phyloP scores from a whole-genome alignment of 2,888 invertebrate genomes.

The Oligia latruncula region DNA sequence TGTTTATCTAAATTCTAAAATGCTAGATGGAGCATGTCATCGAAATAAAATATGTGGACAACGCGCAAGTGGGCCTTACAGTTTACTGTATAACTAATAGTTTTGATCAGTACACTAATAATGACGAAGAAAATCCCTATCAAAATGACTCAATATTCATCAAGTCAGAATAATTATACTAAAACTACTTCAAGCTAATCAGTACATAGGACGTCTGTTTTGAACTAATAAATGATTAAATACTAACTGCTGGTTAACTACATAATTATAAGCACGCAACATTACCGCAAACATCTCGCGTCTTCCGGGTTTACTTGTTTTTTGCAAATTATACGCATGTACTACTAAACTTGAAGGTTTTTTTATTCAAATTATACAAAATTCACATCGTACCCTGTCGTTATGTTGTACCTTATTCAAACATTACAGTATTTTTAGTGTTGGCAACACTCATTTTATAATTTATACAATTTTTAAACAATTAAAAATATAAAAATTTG shows the following conservation, averaged over 20 bases:
- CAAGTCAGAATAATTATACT: not conserved
- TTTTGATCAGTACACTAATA: not conserved
- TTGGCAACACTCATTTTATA: conserved; percentile 74
- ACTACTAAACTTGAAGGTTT: conserved; percentile 65
- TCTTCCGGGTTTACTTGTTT: conserved; percentile 2
- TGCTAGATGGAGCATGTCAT: not conserved
- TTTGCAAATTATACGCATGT: conserved; percentile 47
- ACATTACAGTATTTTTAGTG: conserved; percentile 77
- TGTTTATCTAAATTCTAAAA: not conserved
- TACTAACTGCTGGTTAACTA: not conserved
- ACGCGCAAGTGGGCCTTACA: not conserved
- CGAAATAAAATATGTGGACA: not conserved
- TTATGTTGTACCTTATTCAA: conserved; percentile 74
- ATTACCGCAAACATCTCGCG: conserved; percentile 60
- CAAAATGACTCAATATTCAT: not conserved
- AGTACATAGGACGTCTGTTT: not conserved
- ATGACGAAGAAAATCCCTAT: no score
- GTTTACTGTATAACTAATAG: not conserved
- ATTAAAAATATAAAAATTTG: conserved; percentile 57
- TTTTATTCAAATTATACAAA: conserved; percentile 81
- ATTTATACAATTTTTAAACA: conserved; percentile 78
- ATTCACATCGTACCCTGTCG: conserved; percentile 75
- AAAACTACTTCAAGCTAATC: not conserved
- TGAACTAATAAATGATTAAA: not conserved
- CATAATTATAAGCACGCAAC: conserved; percentile 15